phyloP scores from a whole-genome alignment of 2,888 invertebrate genomes.

The Limnephilus auricula region DNA sequence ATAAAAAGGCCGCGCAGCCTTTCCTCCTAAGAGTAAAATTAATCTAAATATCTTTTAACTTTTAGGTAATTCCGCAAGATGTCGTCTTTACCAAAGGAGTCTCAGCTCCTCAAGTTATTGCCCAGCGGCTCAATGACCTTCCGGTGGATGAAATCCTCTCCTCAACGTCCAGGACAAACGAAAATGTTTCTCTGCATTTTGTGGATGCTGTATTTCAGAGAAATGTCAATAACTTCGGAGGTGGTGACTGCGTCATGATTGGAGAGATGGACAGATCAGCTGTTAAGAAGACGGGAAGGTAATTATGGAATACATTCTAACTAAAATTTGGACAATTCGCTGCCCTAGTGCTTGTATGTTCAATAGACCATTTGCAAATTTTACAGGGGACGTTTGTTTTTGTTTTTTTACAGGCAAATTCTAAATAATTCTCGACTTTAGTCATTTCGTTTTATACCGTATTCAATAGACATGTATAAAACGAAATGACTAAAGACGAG shows the following conservation, averaged over 20 bases:
- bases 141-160: constrained; percentile 49
- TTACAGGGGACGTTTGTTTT: no score
- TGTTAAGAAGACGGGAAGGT: constrained; percentile 61
- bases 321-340: no score
- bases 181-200: constrained; percentile 58
- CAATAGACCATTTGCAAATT: no score
- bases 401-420: no score
- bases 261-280: constrained; percentile 50
- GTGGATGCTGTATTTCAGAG: constrained; percentile 55
- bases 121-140: constrained; percentile 54
- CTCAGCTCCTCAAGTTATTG: constrained; percentile 56
- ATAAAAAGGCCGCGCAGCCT: no score
- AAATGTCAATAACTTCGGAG: constrained; percentile 47
- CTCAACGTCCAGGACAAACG: neutral
- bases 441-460: no score
- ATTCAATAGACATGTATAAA: no score
- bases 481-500: no score
- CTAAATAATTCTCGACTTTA: no score
- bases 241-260: constrained; percentile 53
- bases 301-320: neutral
- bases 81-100: constrained; percentile 61
- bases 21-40: neutral
- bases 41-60: neutral
- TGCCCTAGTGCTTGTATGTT: no score
- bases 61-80: constrained; percentile 60